phyloP scores from a whole-genome alignment of 2,113 vertebrate genomes.

The Terrapene triunguis region DNA sequence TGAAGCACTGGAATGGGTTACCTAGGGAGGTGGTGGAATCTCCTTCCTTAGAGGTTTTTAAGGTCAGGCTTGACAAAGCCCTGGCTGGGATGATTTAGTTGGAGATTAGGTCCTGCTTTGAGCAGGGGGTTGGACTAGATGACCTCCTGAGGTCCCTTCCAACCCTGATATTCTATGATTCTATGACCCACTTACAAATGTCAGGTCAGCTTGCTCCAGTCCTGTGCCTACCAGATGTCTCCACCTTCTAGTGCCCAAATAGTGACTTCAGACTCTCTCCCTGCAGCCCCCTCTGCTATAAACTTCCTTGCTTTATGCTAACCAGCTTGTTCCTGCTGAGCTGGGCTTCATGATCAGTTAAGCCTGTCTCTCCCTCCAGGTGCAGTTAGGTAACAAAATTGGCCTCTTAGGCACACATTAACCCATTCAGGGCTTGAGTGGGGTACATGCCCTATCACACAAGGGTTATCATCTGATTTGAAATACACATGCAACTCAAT shows the following conservation, averaged over 20 bases:
- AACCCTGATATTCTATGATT: no score
- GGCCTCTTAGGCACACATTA: neutral
- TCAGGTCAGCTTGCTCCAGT: no score
- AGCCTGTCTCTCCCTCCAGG: neutral
- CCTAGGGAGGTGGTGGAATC: no score
- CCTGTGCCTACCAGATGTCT: no score
- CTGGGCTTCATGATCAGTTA: neutral
- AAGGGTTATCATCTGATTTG: neutral
- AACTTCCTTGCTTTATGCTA: neutral
- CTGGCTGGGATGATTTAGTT: no score
- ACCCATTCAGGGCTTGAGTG: neutral
- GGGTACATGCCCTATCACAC: neutral
- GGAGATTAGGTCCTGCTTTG: no score
- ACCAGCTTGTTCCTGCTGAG: neutral
- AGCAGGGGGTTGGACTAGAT: no score
- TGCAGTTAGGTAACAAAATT: neutral
- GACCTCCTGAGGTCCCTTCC: no score
- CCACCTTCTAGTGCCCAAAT: neutral
- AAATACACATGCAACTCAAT: neutral
- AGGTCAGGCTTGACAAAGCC: no score
- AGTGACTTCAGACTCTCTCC: neutral
- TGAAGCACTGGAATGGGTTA: no score
- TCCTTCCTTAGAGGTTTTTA: no score
- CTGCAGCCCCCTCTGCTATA: neutral
- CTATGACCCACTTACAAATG: no score